Conservation (phyloP, 2,113 vertebrate genomes). For the Balaenoptera acutorostrata region DNA sequence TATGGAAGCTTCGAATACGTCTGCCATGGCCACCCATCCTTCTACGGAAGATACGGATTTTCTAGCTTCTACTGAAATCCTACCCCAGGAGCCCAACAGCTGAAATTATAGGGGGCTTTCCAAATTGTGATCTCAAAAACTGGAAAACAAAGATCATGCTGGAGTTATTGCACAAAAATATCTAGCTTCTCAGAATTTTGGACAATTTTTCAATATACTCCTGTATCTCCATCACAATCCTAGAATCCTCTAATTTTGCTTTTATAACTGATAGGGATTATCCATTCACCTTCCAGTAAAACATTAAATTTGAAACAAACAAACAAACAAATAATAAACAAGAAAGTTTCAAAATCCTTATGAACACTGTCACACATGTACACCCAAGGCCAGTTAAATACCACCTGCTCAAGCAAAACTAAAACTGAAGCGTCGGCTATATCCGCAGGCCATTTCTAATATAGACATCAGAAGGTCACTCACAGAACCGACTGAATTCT, state of each 20-base stretch:
- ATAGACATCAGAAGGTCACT: conserved; percentile 78
- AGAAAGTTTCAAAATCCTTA: conserved; percentile 37
- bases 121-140: background rate
- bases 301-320: background rate
- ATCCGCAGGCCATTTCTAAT: conserved; percentile 74
- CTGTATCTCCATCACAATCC: background rate
- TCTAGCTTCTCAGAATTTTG: background rate
- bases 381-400: conserved; percentile 36
- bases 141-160: background rate
- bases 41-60: background rate
- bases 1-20: background rate
- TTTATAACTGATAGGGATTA: background rate
- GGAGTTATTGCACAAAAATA: background rate
- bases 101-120: background rate
- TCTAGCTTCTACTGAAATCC: background rate
- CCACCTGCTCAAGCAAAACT: conserved; percentile 60
- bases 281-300: background rate
- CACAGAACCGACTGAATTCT: conserved; percentile 71
- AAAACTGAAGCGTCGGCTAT: conserved; percentile 78
- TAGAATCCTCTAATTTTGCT: background rate
- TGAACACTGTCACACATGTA: conserved; percentile 34
- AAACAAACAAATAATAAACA: background rate
- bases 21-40: background rate
- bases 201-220: too few relatives aligned
- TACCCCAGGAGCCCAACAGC: background rate